Conservation (phyloP, 2,888 invertebrate genomes). For the Thymelicus sylvestris region DNA sequence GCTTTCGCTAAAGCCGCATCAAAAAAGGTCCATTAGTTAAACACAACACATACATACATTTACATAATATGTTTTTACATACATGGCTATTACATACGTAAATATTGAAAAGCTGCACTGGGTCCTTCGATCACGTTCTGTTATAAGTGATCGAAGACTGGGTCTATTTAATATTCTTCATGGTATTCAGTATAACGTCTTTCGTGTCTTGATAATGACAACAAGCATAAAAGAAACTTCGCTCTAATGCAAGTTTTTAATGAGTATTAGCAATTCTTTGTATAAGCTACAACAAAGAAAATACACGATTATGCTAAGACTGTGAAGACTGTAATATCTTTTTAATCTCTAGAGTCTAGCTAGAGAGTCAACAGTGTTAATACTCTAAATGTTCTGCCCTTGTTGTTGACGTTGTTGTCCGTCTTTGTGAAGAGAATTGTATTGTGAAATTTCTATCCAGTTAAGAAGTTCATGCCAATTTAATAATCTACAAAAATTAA, state of each 20-base stretch:
- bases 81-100: too few species aligned
- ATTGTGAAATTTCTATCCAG: neutral
- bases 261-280: constrained; percentile 30
- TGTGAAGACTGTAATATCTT: constrained; percentile 5
- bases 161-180: neutral
- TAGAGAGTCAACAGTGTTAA: constrained; percentile 8
- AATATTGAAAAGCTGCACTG: neutral
- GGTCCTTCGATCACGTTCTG: too few species aligned
- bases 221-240: constrained; percentile 16
- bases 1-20: too few species aligned
- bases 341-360: constrained; percentile 2
- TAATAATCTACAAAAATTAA: too few species aligned
- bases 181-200: neutral
- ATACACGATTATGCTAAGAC: constrained; percentile 10
- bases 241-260: constrained; percentile 33
- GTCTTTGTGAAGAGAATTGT: neutral
- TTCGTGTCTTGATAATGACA: constrained; percentile 7
- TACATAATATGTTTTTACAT: too few species aligned
- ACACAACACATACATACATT: too few species aligned
- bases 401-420: too few species aligned
- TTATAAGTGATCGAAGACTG: too few species aligned
- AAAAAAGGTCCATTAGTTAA: too few species aligned
- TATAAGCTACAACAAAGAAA: constrained; percentile 22
- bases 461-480: neutral
- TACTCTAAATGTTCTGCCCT: neutral